phyloP scores from a whole-genome alignment of 23 tunicate genomes.

The Halocynthia roretzi region DNA sequence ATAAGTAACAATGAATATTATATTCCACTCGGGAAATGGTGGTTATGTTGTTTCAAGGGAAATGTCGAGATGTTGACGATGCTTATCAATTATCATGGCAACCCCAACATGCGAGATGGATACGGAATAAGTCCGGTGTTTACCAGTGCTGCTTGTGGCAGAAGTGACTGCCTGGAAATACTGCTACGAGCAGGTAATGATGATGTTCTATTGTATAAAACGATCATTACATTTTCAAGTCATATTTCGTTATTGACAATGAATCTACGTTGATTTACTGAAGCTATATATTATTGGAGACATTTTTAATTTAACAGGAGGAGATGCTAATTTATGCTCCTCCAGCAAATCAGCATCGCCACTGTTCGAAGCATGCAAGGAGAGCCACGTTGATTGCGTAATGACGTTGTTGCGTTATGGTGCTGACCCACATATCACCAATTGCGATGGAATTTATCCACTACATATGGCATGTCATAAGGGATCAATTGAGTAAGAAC shows the following conservation, averaged over 20 bases:
- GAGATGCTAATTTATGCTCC: slow-evolving; percentile 73
- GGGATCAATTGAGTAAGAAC: slow-evolving; percentile 52
- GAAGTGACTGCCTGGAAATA: slow-evolving; percentile 55
- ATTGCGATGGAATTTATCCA: slow-evolving; percentile 81
- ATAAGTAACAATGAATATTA: too few species aligned
- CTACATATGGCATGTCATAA: slow-evolving; percentile 58
- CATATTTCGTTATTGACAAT: too few species aligned
- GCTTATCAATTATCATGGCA: slow-evolving; percentile 44
- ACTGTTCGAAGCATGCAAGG: slow-evolving; percentile 83
- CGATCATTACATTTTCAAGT: too few species aligned
- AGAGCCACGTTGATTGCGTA: slow-evolving; percentile 64
- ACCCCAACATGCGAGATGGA: slow-evolving; percentile 58
- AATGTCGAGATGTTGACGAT: slow-evolving; percentile 36
- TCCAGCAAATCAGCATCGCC: slow-evolving; percentile 71
- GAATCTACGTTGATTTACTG: too few species aligned
- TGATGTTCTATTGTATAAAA: not conserved
- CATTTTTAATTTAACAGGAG: slow-evolving; percentile 29
- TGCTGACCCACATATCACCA: slow-evolving; percentile 71
- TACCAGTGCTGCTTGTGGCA: slow-evolving; percentile 83
- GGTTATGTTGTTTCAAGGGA: slow-evolving; percentile 29
- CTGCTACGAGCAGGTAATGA: slow-evolving; percentile 37
- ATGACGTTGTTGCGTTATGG: slow-evolving; percentile 42
- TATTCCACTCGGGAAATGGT: not conserved
- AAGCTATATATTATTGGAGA: not conserved
- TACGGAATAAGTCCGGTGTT: slow-evolving; percentile 83